phyloP scores from a whole-genome alignment of 2,888 invertebrate species.

The Agrilus biguttatus region DNA sequence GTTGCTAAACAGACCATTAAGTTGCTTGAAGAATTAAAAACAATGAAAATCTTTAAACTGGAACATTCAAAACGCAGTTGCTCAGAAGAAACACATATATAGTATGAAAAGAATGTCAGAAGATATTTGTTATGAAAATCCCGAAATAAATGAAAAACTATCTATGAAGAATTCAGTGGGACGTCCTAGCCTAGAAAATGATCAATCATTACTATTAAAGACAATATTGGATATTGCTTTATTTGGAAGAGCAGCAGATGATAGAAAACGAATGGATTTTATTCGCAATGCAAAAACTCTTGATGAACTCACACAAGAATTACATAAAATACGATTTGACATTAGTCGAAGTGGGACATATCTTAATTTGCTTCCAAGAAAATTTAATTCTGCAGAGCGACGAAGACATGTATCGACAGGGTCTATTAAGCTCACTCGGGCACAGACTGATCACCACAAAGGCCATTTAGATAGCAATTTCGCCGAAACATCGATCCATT shows the following conservation, averaged over 20 bases:
- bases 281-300: constrained; percentile 12
- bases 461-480: constrained; percentile 8
- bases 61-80: constrained; percentile 5
- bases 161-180: constrained; percentile 7
- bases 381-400: constrained; percentile 13
- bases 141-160: constrained; percentile 2
- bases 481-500: neutral
- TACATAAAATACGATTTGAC: constrained; percentile 9
- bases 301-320: constrained; percentile 4
- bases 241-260: constrained; percentile 17
- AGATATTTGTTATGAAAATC: constrained; percentile 2
- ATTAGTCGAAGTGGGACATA: constrained; percentile 14
- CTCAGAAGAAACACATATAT: neutral
- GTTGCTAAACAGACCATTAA: constrained; percentile 4
- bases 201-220: constrained; percentile 16
- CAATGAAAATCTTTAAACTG: constrained; percentile 7
- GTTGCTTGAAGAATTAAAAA: constrained; percentile 7
- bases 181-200: constrained; percentile 12
- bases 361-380: constrained; percentile 12
- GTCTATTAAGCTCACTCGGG: constrained; percentile 11
- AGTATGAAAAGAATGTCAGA: constrained; percentile 1
- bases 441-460: constrained; percentile 9
- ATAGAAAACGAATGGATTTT: constrained; percentile 14
- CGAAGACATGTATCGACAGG: constrained; percentile 18
- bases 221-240: constrained; percentile 18